These are phyloP conservation scores for Schlechtendalia chinensis DNA, from an alignment of 1,140 invertebrate species.

Conservation along the genomic window DNA sequence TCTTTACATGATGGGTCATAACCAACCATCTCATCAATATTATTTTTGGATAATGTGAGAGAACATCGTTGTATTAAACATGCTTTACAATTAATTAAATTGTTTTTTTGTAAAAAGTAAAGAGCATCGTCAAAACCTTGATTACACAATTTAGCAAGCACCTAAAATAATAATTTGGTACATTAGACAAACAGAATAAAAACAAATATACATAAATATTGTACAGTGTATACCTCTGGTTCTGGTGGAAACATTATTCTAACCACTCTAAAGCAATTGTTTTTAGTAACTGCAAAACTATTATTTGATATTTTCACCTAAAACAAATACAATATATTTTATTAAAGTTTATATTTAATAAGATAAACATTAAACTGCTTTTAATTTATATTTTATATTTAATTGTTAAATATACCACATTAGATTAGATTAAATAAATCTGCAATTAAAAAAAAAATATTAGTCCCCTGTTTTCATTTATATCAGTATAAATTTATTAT, in stretches of 20 bases:
- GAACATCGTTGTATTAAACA: slow-evolving; percentile 82
- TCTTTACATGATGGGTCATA: slow-evolving; percentile 80
- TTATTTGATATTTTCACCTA: slow-evolving; percentile 91
- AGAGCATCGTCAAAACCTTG: slow-evolving; percentile 97
- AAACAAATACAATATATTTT: slow-evolving; percentile 52
- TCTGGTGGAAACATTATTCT: slow-evolving; percentile 92
- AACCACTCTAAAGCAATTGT: slow-evolving; percentile 89
- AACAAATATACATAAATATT: slow-evolving; percentile 22
- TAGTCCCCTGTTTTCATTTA: no score
- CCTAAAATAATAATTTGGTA: slow-evolving; percentile 55
- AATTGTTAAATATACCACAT: no score
- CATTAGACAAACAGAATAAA: slow-evolving; percentile 10
- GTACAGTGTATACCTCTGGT: slow-evolving; percentile 68
- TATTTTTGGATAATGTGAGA: slow-evolving; percentile 61
- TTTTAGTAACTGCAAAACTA: slow-evolving; percentile 86
- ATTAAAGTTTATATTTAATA: neutral
- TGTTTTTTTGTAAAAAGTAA: slow-evolving; percentile 87
- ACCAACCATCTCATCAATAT: slow-evolving; percentile 67
- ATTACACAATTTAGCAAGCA: slow-evolving; percentile 89
- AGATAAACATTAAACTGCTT: no score
- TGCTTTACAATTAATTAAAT: slow-evolving; percentile 80
- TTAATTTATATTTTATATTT: no score
- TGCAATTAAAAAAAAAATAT: no score
- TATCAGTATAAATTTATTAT: no score
- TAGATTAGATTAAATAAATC: no score